Evolutionary conservation across 2,888 invertebrate genomes (phyloP).

Genomic region (Acrocyrtus sp.): DNA sequence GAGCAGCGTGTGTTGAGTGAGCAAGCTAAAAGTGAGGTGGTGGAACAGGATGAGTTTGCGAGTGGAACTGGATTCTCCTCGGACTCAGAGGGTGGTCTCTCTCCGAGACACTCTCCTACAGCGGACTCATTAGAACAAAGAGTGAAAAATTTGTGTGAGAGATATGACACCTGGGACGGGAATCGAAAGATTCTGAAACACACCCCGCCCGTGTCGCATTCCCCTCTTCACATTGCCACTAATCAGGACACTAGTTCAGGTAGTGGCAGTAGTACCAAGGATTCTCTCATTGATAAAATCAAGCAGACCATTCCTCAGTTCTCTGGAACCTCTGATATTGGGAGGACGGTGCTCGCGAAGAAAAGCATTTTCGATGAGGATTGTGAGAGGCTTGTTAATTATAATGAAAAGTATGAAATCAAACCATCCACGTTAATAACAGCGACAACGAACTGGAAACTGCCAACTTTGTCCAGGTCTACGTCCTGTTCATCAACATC

Average conservation of each 20-base stretch:
- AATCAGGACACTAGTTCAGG: slow-evolving; percentile 10
- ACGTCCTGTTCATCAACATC: slow-evolving; percentile 46
- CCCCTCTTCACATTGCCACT: slow-evolving; percentile 14
- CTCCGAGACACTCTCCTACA: slow-evolving; percentile 69
- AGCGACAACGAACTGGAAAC: slow-evolving; percentile 55
- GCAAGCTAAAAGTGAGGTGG: slow-evolving; percentile 11
- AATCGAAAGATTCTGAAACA: slow-evolving; percentile 61
- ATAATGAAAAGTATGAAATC: slow-evolving; percentile 81
- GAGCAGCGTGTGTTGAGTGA: slow-evolving; percentile 26
- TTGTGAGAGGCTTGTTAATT: slow-evolving; percentile 88
- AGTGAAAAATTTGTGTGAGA: slow-evolving; percentile 91
- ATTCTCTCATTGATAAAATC: slow-evolving; percentile 44
- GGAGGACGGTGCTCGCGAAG: slow-evolving; percentile 89
- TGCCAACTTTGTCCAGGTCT: slow-evolving; percentile 54
- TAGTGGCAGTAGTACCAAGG: slow-evolving; percentile 15
- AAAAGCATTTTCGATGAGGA: slow-evolving; percentile 97
- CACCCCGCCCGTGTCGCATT: slow-evolving; percentile 28
- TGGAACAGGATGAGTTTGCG: slow-evolving; percentile 41
- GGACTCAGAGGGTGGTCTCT: slow-evolving; percentile 75
- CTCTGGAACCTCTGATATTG: slow-evolving; percentile 84
- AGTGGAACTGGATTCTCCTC: slow-evolving; percentile 75
- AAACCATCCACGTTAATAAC: slow-evolving; percentile 58
- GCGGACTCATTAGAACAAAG: slow-evolving; percentile 84
- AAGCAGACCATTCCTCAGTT: slow-evolving; percentile 51
- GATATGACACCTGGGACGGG: slow-evolving; percentile 90